Conservation (phyloP, 1,140 invertebrate genomes). For the Rhynchophorus ferrugineus region DNA sequence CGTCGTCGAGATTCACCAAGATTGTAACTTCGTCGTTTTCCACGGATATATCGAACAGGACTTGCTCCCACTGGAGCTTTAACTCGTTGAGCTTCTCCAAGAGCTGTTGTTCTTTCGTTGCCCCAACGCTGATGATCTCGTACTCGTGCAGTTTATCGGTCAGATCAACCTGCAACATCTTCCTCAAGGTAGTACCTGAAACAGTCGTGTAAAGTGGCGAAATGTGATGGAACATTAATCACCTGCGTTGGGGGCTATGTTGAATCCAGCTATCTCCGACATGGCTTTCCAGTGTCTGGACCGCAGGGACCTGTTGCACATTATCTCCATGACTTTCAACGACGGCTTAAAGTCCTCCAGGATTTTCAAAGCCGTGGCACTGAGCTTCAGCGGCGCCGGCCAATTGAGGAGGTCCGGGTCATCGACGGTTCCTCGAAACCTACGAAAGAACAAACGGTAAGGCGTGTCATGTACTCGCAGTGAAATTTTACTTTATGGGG, state of each 20-base stretch:
- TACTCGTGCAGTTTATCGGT: conserved; percentile 65
- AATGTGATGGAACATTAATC: not conserved
- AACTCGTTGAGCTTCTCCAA: conserved; percentile 72
- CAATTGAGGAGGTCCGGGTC: conserved; percentile 67
- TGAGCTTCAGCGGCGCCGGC: conserved; percentile 67
- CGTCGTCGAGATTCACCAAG: conserved; percentile 70
- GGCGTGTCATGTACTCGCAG: too few relatives aligned
- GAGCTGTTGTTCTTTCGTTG: conserved; percentile 75
- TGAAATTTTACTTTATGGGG: conserved; percentile 43
- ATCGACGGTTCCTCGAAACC: conserved; percentile 59
- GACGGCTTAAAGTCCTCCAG: conserved; percentile 75
- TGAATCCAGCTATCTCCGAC: conserved; percentile 69
- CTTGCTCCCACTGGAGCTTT: conserved; percentile 71
- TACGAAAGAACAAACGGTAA: too few relatives aligned
- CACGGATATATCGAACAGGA: conserved; percentile 57
- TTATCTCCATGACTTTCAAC: conserved; percentile 68
- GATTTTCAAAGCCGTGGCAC: conserved; percentile 46
- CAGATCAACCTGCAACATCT: conserved; percentile 70
- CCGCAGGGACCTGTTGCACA: conserved; percentile 78
- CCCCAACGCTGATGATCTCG: conserved; percentile 80
- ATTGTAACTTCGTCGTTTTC: conserved; percentile 71
- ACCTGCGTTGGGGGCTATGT: conserved; percentile 74
- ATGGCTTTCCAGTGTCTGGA: conserved; percentile 86
- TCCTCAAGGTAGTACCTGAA: conserved; percentile 61
- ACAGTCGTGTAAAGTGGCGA: too few relatives aligned